Percentiles rank a stretch among this genome's conserved stretches.
Conservation (phyloP, 2,888 invertebrate genomes). For the Cybosia mesomella region DNA sequence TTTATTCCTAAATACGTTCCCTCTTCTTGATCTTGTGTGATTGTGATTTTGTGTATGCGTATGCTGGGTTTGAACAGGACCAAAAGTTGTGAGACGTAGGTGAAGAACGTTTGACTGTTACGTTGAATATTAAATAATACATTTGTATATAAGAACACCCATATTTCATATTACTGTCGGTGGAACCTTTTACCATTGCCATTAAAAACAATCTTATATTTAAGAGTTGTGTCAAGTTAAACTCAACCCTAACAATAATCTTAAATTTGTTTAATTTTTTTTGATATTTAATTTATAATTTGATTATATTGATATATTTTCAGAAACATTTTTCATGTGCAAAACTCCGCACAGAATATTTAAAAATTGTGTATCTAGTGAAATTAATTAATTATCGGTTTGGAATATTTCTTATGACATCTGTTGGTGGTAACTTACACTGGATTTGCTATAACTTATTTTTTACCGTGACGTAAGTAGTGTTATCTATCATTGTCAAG, state of each 20-base stretch:
- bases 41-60: not conserved
- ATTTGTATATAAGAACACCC: no score
- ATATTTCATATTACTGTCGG: no score
- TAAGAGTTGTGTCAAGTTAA: no score
- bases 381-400: not conserved
- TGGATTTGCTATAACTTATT: not conserved
- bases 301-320: not conserved
- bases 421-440: not conserved
- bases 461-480: not conserved
- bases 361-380: not conserved
- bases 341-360: slow-evolving; percentile 7
- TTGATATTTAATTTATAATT: not conserved
- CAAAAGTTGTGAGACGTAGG: no score
- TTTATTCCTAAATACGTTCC: no score
- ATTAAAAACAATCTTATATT: no score
- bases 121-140: not conserved
- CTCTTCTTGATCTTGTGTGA: not conserved
- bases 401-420: not conserved
- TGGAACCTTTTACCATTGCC: no score
- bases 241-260: no score
- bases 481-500: not conserved
- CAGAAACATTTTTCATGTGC: slow-evolving; percentile 1
- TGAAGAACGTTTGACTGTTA: no score
- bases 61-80: not conserved
- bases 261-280: not conserved